Evolutionary conservation across 2,888 invertebrate genomes (phyloP), one percentile per base, ranked within the genome.

Genomic region (Eilema sororculum): DNA sequence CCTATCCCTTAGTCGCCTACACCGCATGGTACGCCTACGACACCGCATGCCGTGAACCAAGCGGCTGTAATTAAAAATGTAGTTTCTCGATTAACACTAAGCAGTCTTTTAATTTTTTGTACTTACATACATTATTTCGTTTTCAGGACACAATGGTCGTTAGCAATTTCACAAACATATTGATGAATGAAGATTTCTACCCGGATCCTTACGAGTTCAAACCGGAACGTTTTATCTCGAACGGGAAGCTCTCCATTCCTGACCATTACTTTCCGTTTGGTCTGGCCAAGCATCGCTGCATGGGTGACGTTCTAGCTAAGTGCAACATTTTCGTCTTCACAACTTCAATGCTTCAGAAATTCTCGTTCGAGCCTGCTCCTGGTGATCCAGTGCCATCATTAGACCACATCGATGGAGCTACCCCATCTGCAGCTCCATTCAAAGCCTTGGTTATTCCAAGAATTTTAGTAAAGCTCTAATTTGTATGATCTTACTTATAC

Each of bases 251-350:
- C 1, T 88, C 91, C 33, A 86, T 97, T 1, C 97, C 97, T 0
- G 97, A 97, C 24, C 95, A 96, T 59, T 98, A 96, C 85, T 96
- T 97, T 78, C 98, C 98, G 0, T 98, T 98, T 83, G 98, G 98
- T 22, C 92, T 97, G 67, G 97, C 97, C 0, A 97, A 97, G 81
- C 97, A 97, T 86, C 96, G 98, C 67, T 98, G 98, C 84, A 96
- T 98, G 96, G 98, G 98, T 0, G 98, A 98, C 85, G 89, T 92
- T 0, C 80, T 95, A n/a, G 97, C 97, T 0, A 97, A 97, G 82
- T 97, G 97, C 80, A 98, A 97, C 84, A 95, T 98, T 66, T 98
- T 98, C 84, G 89, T 98, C 46, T 97, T 98, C 82, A 96, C 96
- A 0, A 96, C 98, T 0, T 95, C 97, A 0, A 92, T 98, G 79